These are phyloP conservation scores for Bellardia pandia DNA, from an alignment of 2,888 invertebrate species.

Conservation along the genomic window DNA sequence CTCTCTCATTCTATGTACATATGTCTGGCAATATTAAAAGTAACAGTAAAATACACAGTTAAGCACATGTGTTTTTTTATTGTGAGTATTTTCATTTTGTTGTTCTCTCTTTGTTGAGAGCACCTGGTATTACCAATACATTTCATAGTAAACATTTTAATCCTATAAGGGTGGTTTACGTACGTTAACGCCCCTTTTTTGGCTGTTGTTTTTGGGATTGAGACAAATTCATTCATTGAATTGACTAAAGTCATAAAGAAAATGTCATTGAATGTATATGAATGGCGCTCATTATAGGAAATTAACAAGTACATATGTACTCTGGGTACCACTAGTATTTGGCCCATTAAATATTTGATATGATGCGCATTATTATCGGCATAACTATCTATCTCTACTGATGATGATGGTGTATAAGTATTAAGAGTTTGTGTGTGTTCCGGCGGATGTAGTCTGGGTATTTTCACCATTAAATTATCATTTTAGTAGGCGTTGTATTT, in stretches of 20 bases:
- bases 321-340: neutral
- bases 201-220: conserved; percentile 6
- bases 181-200: conserved; percentile 40
- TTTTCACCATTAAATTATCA: conserved; percentile 49
- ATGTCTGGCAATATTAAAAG: neutral
- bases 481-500: conserved; percentile 68
- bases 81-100: neutral
- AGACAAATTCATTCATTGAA: conserved; percentile 64
- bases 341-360: conserved; percentile 28
- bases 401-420: neutral
- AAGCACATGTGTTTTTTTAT: neutral
- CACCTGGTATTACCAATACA: conserved; percentile 16
- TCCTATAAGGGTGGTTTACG: conserved; percentile 36
- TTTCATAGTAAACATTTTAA: neutral
- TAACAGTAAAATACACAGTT: neutral
- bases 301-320: neutral
- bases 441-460: conserved; percentile 35
- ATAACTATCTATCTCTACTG: conserved; percentile 56
- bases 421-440: conserved; percentile 36
- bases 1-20: conserved; percentile 23
- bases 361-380: conserved; percentile 67
- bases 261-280: conserved; percentile 43
- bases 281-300: conserved; percentile 51
- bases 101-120: conserved; percentile 36
- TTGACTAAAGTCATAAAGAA: conserved; percentile 30